phyloP scores from a whole-genome alignment of 2,113 vertebrate genomes.

The Rallus limicola region DNA sequence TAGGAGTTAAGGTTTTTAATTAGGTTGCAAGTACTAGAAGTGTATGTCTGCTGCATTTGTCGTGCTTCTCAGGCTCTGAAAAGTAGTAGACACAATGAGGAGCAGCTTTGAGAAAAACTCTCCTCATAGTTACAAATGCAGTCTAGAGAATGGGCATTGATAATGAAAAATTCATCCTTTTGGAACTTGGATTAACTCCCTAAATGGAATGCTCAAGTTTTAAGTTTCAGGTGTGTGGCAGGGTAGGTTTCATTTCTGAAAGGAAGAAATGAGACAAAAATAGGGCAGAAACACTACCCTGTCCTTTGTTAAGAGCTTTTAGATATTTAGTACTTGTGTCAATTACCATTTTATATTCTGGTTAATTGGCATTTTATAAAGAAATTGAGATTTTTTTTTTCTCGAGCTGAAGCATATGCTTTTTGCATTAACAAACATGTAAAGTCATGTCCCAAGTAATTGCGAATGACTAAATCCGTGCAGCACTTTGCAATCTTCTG shows the following conservation, averaged over 20 bases:
- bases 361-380: slow-evolving; percentile 30
- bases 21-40: not conserved
- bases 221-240: not conserved
- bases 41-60: not conserved
- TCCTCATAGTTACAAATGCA: not conserved
- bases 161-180: slow-evolving; percentile 19
- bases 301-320: not conserved
- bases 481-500: not conserved
- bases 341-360: not conserved
- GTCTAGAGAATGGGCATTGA: not conserved
- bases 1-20: not conserved
- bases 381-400: slow-evolving; percentile 1
- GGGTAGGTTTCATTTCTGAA: slow-evolving; percentile 1
- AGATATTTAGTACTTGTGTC: not conserved
- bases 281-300: not conserved
- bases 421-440: slow-evolving; percentile 18
- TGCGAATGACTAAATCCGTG: not conserved
- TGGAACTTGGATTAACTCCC: not conserved
- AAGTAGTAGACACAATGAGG: not conserved
- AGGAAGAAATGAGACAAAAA: not conserved
- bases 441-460: not conserved
- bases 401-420: not conserved
- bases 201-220: slow-evolving; percentile 3
- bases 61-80: not conserved
- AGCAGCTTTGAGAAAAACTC: not conserved